These are phyloP conservation scores for Nothura maculosa DNA, from an alignment of 2,797 vertebrate species.

Conservation along the genomic window DNA sequence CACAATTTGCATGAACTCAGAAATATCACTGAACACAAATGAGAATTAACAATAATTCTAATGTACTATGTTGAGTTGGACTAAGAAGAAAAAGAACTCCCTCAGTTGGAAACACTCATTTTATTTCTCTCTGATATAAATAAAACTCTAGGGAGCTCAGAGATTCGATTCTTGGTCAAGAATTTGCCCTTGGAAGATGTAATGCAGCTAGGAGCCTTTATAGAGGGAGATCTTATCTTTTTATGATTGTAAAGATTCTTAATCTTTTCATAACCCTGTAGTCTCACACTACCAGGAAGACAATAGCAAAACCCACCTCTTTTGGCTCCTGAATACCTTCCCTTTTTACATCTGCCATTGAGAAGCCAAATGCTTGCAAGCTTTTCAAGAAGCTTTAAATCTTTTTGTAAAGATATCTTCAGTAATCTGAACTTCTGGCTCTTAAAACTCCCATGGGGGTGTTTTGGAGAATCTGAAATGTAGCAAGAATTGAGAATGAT, in stretches of 20 bases:
- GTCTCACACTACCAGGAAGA: neutral
- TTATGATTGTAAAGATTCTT: neutral
- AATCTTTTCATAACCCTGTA: neutral
- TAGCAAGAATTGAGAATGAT: neutral
- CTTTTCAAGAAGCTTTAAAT: neutral
- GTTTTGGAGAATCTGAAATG: neutral
- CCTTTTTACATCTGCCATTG: slow-evolving; percentile 8
- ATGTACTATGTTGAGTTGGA: neutral
- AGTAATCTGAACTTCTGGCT: neutral
- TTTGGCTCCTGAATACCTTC: neutral
- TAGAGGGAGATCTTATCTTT: neutral
- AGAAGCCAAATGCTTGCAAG: neutral
- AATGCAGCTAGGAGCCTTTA: neutral
- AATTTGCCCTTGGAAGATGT: neutral
- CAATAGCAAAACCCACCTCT: neutral
- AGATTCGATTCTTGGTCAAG: neutral
- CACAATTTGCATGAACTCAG: neutral
- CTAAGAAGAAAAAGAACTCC: neutral
- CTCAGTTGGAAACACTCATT: neutral
- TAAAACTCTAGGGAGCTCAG: neutral
- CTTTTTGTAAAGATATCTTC: neutral
- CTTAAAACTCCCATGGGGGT: neutral
- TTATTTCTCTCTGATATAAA: neutral
- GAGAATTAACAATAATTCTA: neutral
- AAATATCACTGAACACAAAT: neutral